Conservation (phyloP, 2,113 vertebrate genomes). For the Corythornis cristatus region DNA sequence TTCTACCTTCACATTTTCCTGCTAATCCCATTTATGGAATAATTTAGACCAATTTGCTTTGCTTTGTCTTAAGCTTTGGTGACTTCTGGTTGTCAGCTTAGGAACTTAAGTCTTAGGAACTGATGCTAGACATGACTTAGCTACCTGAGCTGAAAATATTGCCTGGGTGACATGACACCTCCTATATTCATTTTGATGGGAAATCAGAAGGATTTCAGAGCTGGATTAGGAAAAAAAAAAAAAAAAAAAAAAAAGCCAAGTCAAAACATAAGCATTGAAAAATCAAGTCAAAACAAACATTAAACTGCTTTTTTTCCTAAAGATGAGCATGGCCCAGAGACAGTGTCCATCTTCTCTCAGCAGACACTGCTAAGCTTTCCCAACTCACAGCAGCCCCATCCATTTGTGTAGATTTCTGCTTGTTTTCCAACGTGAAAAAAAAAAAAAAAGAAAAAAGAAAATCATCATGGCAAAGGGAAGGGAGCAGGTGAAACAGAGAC, state of each 20-base stretch:
- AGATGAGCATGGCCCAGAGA: neutral
- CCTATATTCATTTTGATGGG: neutral
- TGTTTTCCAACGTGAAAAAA: neutral
- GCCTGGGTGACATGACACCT: neutral
- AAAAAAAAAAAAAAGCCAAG: neutral
- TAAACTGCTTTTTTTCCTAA: neutral
- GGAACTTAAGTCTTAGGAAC: neutral
- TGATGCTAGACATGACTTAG: neutral
- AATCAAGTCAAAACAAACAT: too few relatives aligned
- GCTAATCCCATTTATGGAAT: neutral
- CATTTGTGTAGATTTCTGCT: neutral
- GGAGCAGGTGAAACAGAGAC: neutral
- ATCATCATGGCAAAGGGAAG: neutral
- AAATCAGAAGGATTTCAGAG: neutral
- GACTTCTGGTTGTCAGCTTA: neutral
- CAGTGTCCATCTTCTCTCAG: neutral
- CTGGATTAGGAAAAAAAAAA: too few relatives aligned
- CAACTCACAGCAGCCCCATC: neutral
- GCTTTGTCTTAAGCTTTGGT: neutral
- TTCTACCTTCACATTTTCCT: neutral
- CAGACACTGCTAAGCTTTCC: neutral
- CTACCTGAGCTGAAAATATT: neutral
- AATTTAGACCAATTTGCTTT: neutral
- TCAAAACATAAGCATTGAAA: neutral
- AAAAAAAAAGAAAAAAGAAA: neutral